phyloP scores from a whole-genome alignment of 1,140 invertebrate species.

The Berghia stephanieae region DNA sequence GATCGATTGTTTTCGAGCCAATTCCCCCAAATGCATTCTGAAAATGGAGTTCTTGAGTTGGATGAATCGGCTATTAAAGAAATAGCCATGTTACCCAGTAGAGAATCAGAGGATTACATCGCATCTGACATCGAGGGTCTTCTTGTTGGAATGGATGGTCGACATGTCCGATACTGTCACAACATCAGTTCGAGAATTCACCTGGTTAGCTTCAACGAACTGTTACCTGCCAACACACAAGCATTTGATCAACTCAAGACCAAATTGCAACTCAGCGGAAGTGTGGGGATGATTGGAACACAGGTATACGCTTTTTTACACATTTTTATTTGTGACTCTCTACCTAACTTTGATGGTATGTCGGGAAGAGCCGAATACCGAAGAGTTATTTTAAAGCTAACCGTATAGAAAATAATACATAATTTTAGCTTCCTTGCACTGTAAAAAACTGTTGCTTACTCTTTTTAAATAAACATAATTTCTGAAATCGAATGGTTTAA shows the following conservation, averaged over 20 bases:
- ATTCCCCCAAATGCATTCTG: constrained; percentile 10
- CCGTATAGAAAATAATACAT: too few relatives aligned
- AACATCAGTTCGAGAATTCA: constrained; percentile 38
- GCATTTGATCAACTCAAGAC: constrained; percentile 41
- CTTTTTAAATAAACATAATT: too few relatives aligned
- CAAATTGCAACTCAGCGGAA: constrained; percentile 43
- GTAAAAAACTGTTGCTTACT: too few relatives aligned
- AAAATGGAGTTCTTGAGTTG: constrained; percentile 35
- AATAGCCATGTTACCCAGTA: constrained; percentile 28
- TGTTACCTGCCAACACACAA: constrained; percentile 41
- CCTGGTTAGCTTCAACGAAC: constrained; percentile 39
- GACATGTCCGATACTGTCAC: constrained; percentile 45
- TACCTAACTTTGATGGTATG: not conserved
- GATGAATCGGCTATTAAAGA: constrained; percentile 37
- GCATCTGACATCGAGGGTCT: constrained; percentile 21
- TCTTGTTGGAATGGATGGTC: constrained; percentile 37
- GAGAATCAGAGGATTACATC: not conserved
- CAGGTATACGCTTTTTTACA: constrained; percentile 40
- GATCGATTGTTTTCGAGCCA: constrained; percentile 44
- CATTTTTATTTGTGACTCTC: not conserved
- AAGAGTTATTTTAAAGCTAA: too few relatives aligned
- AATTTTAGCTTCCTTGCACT: too few relatives aligned
- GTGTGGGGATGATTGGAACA: constrained; percentile 44
- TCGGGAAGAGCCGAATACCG: too few relatives aligned
- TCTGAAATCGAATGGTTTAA: too few relatives aligned